Evolutionary conservation across 1,140 invertebrate genomes (phyloP).

Genomic region (Trinorchestia longiramus): DNA sequence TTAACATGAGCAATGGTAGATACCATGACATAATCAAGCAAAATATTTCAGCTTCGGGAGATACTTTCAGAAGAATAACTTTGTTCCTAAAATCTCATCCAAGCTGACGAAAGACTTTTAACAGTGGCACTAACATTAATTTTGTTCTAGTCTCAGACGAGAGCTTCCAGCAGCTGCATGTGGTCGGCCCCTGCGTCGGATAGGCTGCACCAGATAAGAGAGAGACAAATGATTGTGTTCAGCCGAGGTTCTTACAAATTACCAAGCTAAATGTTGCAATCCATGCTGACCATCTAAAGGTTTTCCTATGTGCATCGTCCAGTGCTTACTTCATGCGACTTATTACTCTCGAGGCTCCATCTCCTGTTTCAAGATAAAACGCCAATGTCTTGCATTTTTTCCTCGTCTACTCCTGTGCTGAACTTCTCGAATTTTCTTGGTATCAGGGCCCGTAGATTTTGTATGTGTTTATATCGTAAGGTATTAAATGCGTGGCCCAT

Average conservation of each 20-base stretch:
- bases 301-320: not conserved
- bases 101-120: not conserved
- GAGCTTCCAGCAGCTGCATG: not conserved
- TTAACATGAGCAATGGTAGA: not conserved
- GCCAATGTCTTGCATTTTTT: conserved; percentile 30
- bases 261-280: conserved; percentile 35
- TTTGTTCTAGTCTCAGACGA: not conserved
- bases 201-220: conserved; percentile 34
- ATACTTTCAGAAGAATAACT: not conserved
- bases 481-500: not conserved
- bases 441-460: not conserved
- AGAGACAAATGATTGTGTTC: conserved; percentile 54
- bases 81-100: not conserved
- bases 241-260: conserved; percentile 22
- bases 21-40: not conserved
- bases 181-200: not conserved
- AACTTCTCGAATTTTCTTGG: not conserved
- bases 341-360: conserved; percentile 22
- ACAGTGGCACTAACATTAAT: not conserved
- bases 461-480: conserved; percentile 23
- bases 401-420: conserved; percentile 7
- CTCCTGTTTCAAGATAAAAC: conserved; percentile 45
- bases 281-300: conserved; percentile 16
- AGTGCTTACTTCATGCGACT: conserved; percentile 42
- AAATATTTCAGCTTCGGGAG: not conserved